phyloP scores from a whole-genome alignment of 2,888 invertebrate genomes.

The Scrobipalpa costella region DNA sequence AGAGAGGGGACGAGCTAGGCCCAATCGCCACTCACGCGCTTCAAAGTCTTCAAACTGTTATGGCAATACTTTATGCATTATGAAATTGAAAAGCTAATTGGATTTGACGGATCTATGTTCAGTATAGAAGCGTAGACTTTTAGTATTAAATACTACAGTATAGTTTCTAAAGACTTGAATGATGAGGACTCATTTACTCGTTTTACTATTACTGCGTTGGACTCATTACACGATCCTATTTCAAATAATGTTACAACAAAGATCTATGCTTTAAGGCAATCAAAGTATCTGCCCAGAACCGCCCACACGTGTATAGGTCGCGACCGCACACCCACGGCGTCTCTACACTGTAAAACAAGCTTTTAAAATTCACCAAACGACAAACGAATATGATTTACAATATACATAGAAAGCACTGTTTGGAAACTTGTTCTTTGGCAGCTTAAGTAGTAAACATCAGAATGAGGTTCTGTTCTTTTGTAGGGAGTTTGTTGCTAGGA shows the following conservation, averaged over 20 bases:
- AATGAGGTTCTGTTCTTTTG: slow-evolving; percentile 9
- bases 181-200: not conserved
- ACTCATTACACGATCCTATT: not conserved
- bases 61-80: not conserved
- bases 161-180: not conserved
- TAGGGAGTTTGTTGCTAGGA: no score
- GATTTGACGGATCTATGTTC: no score
- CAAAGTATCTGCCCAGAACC: not conserved
- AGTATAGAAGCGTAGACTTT: not conserved
- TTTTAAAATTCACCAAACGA: slow-evolving; percentile 22
- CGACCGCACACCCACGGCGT: slow-evolving; percentile 16
- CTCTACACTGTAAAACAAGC: slow-evolving; percentile 14
- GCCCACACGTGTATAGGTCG: slow-evolving; percentile 7
- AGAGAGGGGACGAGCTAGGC: not conserved
- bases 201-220: not conserved
- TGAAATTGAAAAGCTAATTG: not conserved
- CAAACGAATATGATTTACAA: slow-evolving; percentile 22
- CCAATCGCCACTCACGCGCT: not conserved
- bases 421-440: slow-evolving; percentile 9
- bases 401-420: slow-evolving; percentile 13
- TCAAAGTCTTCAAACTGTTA: not conserved
- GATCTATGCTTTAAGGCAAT: not conserved
- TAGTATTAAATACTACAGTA: not conserved
- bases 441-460: not conserved
- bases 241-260: not conserved